Evolutionary conservation across 2,113 vertebrate genomes (phyloP).

Genomic region (Vulpes vulpes): DNA sequence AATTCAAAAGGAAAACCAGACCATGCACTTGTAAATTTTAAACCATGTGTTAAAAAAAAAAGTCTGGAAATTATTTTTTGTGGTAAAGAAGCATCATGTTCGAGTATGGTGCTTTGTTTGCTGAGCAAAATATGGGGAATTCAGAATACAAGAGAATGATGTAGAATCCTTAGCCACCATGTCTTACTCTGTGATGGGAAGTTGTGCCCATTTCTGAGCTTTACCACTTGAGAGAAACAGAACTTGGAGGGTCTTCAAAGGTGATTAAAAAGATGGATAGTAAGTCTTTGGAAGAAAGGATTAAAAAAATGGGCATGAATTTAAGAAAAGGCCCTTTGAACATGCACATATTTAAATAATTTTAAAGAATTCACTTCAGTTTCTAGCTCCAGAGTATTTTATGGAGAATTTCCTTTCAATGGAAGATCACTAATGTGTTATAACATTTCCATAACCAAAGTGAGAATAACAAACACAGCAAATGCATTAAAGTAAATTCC

Average conservation of each 20-base stretch:
- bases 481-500: conserved; percentile 43
- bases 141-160: background rate
- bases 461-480: conserved; percentile 33
- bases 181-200: background rate
- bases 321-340: conserved; percentile 39
- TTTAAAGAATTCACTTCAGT: conserved; percentile 52
- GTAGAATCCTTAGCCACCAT: background rate
- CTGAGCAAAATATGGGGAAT: background rate
- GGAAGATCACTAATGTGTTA: conserved; percentile 27
- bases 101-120: background rate
- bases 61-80: background rate
- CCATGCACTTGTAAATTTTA: background rate
- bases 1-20: conserved; percentile 13
- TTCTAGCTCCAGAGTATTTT: conserved; percentile 50
- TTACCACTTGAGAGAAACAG: background rate
- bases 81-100: background rate
- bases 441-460: conserved; percentile 19
- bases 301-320: conserved; percentile 53
- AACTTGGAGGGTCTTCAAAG: conserved; percentile 44
- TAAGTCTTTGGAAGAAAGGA: background rate
- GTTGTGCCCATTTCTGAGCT: background rate
- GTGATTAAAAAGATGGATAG: conserved; percentile 34
- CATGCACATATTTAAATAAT: conserved; percentile 47
- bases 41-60: background rate
- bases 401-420: conserved; percentile 52